Conservation (phyloP, 2,888 invertebrate genomes). For the Patella depressa region DNA sequence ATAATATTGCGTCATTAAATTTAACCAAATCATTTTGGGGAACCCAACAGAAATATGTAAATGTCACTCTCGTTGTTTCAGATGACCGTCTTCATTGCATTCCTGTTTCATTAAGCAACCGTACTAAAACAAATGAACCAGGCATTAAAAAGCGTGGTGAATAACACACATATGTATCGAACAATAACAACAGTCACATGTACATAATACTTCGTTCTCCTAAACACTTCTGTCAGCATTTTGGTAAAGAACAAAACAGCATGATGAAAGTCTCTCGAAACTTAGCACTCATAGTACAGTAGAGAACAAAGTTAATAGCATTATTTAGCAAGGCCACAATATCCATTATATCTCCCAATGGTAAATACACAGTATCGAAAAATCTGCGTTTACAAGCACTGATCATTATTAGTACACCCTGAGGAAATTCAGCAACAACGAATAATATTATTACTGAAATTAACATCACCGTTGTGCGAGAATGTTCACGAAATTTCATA, state of each 20-base stretch:
- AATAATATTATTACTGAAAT: conserved; percentile 88
- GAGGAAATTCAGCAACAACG: conserved; percentile 90
- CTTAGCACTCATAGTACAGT: conserved; percentile 94
- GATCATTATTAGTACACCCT: conserved; percentile 81
- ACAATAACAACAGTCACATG: too few relatives aligned
- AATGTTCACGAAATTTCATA: conserved; percentile 60
- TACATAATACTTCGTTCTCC: too few relatives aligned
- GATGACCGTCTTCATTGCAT: too few relatives aligned
- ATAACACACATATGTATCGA: too few relatives aligned
- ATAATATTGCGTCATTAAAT: too few relatives aligned
- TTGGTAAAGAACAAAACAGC: conserved; percentile 43
- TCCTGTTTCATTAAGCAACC: not conserved
- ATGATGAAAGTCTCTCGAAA: conserved; percentile 78
- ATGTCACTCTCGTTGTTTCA: too few relatives aligned
- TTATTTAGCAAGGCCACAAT: conserved; percentile 90
- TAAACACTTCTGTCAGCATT: not conserved
- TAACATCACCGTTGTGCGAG: conserved; percentile 90
- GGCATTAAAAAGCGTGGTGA: too few relatives aligned
- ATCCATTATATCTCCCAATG: conserved; percentile 86
- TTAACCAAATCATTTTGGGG: too few relatives aligned
- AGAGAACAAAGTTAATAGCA: conserved; percentile 92
- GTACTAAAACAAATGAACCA: too few relatives aligned
- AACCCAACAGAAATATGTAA: too few relatives aligned
- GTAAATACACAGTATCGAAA: conserved; percentile 75
- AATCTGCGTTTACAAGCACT: conserved; percentile 82